Conservation (phyloP, 2,113 vertebrate species). For the Anoura caudifer region DNA sequence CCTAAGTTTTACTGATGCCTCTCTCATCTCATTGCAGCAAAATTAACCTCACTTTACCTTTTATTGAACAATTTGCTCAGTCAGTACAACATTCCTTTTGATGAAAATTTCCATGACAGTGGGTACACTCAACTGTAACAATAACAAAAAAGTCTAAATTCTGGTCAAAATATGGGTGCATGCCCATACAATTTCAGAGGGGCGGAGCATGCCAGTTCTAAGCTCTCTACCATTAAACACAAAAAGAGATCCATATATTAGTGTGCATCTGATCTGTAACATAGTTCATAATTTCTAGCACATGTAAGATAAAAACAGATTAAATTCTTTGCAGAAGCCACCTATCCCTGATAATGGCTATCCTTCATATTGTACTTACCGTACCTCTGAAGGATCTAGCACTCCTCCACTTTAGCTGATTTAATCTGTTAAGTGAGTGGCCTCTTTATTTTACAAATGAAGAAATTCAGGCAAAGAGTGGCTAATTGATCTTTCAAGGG, state of each 20-base stretch:
- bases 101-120: background rate
- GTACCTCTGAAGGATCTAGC: background rate
- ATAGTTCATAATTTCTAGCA: background rate
- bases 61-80: background rate
- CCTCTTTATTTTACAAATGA: background rate
- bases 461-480: background rate
- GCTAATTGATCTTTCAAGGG: background rate
- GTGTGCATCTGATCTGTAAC: background rate
- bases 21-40: background rate
- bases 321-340: background rate
- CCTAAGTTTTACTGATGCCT: background rate
- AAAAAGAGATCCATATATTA: background rate
- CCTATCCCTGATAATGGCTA: background rate
- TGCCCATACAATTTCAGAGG: background rate
- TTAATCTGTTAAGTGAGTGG: background rate
- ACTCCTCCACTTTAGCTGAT: background rate
- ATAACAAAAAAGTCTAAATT: background rate
- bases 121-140: background rate
- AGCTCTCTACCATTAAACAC: background rate
- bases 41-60: background rate
- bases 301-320: background rate
- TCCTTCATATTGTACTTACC: background rate
- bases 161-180: background rate
- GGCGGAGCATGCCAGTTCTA: background rate
- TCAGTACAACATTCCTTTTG: background rate